Percentiles rank a stretch among this genome's conserved stretches.
Evolutionary conservation across 2,113 vertebrate genomes (phyloP).

Genomic region (Petromus typicus): DNA sequence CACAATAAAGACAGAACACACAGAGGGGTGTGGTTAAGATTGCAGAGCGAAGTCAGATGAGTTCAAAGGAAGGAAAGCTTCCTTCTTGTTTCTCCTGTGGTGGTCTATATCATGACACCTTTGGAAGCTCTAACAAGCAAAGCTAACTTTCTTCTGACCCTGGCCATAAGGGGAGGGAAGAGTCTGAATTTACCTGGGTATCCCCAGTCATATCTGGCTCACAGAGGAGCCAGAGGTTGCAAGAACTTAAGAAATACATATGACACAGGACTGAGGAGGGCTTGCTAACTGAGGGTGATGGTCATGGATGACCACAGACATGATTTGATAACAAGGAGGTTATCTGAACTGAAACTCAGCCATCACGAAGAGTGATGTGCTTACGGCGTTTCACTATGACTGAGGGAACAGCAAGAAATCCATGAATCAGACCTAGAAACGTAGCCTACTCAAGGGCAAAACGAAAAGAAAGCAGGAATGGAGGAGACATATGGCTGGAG

Average conservation of each 20-base stretch:
- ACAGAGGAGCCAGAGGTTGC: neutral
- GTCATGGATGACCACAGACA: neutral
- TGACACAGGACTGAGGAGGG: neutral
- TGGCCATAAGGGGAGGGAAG: no score
- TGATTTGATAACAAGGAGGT: slow-evolving; percentile 8
- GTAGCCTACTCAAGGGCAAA: slow-evolving; percentile 1
- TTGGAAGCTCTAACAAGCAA: slow-evolving; percentile 5
- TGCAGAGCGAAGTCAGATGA: neutral
- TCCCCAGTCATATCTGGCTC: neutral
- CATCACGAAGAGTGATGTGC: neutral
- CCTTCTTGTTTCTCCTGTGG: neutral
- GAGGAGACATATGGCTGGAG: neutral
- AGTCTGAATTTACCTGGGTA: neutral
- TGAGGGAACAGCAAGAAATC: slow-evolving; percentile 25
- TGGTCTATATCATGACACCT: neutral
- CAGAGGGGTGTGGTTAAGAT: neutral
- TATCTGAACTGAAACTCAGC: slow-evolving; percentile 60
- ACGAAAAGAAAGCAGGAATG: slow-evolving; percentile 20
- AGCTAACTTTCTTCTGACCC: neutral
- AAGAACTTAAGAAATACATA: neutral
- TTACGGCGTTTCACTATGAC: slow-evolving; percentile 59
- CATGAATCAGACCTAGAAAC: slow-evolving; percentile 52
- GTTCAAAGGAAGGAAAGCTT: neutral
- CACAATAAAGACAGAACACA: neutral
- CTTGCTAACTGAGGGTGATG: neutral